Conservation (phyloP, 2,888 invertebrate species). For the Eumacrocentrus americanus region DNA sequence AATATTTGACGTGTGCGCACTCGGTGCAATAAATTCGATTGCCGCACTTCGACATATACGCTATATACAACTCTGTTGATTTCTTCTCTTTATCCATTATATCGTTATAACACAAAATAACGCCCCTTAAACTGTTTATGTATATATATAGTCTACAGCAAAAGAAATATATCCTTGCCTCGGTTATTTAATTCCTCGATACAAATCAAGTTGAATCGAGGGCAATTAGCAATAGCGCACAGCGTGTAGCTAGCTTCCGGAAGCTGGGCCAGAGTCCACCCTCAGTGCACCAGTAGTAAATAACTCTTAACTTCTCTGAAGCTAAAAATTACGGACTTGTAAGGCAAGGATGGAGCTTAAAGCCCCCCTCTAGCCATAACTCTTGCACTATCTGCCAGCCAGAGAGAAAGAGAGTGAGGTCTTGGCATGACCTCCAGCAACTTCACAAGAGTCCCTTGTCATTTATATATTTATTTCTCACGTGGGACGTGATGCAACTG, state of each 20-base stretch:
- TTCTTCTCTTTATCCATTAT: background rate
- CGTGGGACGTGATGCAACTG: background rate
- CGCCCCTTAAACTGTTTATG: too few relatives aligned
- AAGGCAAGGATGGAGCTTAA: conserved; percentile 50
- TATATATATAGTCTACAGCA: too few relatives aligned
- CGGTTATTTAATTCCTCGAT: conserved; percentile 40
- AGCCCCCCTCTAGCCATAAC: conserved; percentile 53
- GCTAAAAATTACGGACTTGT: conserved; percentile 60
- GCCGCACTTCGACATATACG: background rate
- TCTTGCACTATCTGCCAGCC: conserved; percentile 56
- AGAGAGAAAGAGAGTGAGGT: conserved; percentile 47
- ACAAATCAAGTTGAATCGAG: conserved; percentile 43
- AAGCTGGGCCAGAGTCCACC: conserved; percentile 28
- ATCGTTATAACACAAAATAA: conserved; percentile 7
- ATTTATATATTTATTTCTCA: conserved; percentile 50
- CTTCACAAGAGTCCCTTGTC: conserved; percentile 43
- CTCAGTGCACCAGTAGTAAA: conserved; percentile 54
- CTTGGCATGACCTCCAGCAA: conserved; percentile 40
- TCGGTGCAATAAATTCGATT: conserved; percentile 12
- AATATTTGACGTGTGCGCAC: conserved; percentile 17
- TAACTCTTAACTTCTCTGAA: conserved; percentile 58
- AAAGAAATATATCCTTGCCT: conserved; percentile 36
- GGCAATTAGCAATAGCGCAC: conserved; percentile 41
- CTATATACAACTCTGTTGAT: too few relatives aligned
- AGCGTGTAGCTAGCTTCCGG: conserved; percentile 20